A percentile compares a stretch with the other conserved stretches of the same genome.
Conservation (phyloP, 2,888 invertebrate genomes). For the Synergus itoensis region DNA sequence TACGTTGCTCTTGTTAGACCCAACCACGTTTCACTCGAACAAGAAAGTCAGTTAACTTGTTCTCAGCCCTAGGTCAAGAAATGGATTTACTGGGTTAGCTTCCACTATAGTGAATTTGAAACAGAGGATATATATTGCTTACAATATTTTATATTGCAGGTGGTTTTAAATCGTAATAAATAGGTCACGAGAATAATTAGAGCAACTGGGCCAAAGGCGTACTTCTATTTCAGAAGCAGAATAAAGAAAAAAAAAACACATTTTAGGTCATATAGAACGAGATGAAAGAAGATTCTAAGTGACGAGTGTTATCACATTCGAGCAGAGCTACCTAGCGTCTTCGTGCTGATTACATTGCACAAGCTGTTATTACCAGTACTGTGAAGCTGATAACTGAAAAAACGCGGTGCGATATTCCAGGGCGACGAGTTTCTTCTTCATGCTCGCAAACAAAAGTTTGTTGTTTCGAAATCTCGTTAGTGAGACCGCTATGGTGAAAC, state of each 20-base stretch:
- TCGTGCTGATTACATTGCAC: slow-evolving; percentile 62
- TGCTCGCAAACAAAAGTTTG: slow-evolving; percentile 48
- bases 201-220: no score
- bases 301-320: slow-evolving; percentile 59
- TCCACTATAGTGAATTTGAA: not conserved
- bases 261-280: not conserved
- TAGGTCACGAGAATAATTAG: not conserved
- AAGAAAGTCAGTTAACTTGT: slow-evolving; percentile 36
- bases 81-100: not conserved
- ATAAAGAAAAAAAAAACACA: not conserved
- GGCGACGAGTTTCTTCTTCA: slow-evolving; percentile 38
- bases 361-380: slow-evolving; percentile 52
- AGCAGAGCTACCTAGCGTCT: slow-evolving; percentile 59
- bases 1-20: slow-evolving; percentile 29
- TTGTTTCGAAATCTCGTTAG: slow-evolving; percentile 53
- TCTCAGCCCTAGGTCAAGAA: not conserved
- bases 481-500: slow-evolving; percentile 24
- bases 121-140: not conserved
- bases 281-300: slow-evolving; percentile 50
- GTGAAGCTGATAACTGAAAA: slow-evolving; percentile 39
- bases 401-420: slow-evolving; percentile 7
- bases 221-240: not conserved
- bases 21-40: slow-evolving; percentile 6
- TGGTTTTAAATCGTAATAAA: not conserved
- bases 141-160: no score